Evolutionary conservation across 2,797 vertebrate genomes (phyloP).

Genomic region (Masticophis lateralis): DNA sequence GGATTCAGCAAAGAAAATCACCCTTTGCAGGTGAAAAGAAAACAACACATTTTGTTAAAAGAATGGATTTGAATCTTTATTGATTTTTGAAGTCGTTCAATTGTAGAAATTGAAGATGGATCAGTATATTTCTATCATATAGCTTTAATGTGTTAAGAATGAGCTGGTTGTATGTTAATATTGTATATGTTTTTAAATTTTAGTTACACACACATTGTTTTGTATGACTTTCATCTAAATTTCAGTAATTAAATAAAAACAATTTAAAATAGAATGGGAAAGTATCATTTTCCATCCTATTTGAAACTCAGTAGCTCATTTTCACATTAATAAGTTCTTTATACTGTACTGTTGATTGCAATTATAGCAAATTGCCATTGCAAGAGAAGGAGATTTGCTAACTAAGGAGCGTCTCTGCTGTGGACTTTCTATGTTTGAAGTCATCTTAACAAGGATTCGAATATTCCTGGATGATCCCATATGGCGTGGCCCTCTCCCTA

Average conservation of each 20-base stretch:
- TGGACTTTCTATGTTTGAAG: conserved; percentile 98
- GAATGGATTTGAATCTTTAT: neutral
- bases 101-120: neutral
- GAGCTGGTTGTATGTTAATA: neutral
- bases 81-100: neutral
- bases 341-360: conserved; percentile 1
- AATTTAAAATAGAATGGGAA: neutral
- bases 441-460: conserved; percentile 90
- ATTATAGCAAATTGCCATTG: conserved; percentile 95
- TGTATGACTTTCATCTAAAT: neutral
- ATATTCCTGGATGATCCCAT: conserved; percentile 92
- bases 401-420: conserved; percentile 98
- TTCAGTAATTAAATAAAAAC: neutral
- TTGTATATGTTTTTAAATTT: neutral
- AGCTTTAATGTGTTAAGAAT: neutral
- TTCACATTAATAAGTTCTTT: neutral
- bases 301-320: neutral
- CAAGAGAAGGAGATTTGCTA: conserved; percentile 92
- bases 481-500: conserved; percentile 94
- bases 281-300: neutral
- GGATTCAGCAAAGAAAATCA: neutral
- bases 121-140: neutral
- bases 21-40: neutral
- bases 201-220: neutral
- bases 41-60: neutral